A percentile compares a stretch with the other conserved stretches of the same genome.
phyloP scores from a whole-genome alignment of 1,140 invertebrate genomes.

The Schlechtendalia chinensis region DNA sequence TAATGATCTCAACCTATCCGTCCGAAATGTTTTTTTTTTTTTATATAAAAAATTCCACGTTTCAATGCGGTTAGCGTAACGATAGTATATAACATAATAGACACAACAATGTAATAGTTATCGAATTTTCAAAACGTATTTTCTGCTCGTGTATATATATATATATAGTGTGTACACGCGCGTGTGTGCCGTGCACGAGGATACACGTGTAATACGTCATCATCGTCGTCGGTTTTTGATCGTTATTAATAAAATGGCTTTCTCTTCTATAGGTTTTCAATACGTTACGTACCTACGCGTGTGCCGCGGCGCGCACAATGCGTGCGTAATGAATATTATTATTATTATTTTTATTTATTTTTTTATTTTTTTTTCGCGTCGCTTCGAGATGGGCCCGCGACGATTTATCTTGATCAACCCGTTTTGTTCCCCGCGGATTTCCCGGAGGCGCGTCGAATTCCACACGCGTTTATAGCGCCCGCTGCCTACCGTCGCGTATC shows the following conservation, averaged over 20 bases:
- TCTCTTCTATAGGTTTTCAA: slow-evolving; percentile 32
- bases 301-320: slow-evolving; percentile 7
- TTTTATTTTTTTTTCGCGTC: slow-evolving; percentile 31
- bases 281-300: not conserved
- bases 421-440: slow-evolving; percentile 35
- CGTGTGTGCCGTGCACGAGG: no score
- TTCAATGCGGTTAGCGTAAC: no score
- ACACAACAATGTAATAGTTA: not conserved
- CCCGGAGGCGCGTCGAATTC: slow-evolving; percentile 31
- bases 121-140: not conserved
- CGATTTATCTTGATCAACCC: slow-evolving; percentile 46
- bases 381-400: slow-evolving; percentile 6
- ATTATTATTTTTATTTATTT: no score
- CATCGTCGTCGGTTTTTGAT: not conserved
- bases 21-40: no score
- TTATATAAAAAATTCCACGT: no score
- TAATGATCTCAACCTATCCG: no score
- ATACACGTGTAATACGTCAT: not conserved
- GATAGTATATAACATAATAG: no score
- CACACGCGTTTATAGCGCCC: not conserved
- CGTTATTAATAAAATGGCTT: slow-evolving; percentile 41
- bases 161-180: no score
- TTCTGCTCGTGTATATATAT: not conserved
- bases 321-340: no score
- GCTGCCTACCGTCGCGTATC: no score